Base-by-base conservation (phyloP, 2,888 invertebrate species). In the Ditylenchus weischeri region DNA sequence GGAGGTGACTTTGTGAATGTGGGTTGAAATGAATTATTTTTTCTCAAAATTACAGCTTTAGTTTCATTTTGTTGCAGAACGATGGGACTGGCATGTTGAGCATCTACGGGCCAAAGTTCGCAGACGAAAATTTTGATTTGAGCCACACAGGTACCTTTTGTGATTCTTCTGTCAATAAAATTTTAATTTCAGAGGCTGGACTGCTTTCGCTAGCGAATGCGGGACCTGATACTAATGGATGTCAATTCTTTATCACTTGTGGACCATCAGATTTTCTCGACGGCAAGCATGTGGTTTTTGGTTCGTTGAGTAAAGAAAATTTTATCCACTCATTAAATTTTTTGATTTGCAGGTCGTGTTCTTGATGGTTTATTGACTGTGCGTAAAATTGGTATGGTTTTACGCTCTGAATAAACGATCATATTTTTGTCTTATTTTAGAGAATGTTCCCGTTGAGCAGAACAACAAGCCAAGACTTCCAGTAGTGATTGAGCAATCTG, bases 401-500 rank as follows among this genome's bases (percentile, higher is more conserved):
- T 8, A 8, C 6, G 6, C 38, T 38, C 6, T 38, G 6, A 38
- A 11, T 11, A 38, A 38, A 38, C 6, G 38, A 38, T n/a, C n/a
- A n/a, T n/a, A n/a, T n/a, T 38, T 38, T 38, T 8, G 38, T 8
- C 11, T 38, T 38, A 38, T 38, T 38, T 11, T 38, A 38, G 38
- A 38, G 38, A 38, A 38, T 38, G 38, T 96, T 15, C 96, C 98
- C 0, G 94, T 93, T 0, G 98, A 95, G 59, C 93, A 95, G 0
- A 98, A 98, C 84, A 98, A 96, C 85, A 96, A 95, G 86, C 98
- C 98, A 8, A 98, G 98, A 88, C 90, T 98, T 83, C 93, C 95
- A 65, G 93, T 98, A 35, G 90, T 91, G 60, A 93, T 98, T 85
- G 90, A 93, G 71, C 94, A 96, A 84, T 96, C 95, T 87, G 98